phyloP scores from a whole-genome alignment of 2,113 vertebrate genomes.

The Meles meles region DNA sequence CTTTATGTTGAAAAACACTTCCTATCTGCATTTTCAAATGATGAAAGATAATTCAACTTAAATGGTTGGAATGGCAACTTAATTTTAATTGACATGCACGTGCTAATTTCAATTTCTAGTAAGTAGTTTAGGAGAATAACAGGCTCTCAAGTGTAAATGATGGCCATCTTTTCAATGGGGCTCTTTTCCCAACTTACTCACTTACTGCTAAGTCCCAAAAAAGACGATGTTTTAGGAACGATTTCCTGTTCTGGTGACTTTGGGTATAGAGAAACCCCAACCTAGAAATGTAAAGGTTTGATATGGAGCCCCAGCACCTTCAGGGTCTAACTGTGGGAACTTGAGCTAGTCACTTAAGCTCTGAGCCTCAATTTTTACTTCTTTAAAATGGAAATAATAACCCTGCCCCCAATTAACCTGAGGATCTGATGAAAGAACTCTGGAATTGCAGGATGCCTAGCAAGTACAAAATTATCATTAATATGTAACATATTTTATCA shows the following conservation, averaged over 20 bases:
- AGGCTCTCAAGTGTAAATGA: neutral
- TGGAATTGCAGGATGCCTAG: neutral
- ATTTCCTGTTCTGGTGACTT: neutral
- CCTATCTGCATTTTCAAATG: neutral
- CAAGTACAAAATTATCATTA: neutral
- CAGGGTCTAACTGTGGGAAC: neutral
- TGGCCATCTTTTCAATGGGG: neutral
- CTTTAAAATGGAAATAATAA: neutral
- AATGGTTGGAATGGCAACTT: neutral
- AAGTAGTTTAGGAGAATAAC: neutral
- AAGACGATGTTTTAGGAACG: neutral
- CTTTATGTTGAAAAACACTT: neutral
- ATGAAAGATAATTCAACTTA: neutral
- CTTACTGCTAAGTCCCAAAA: neutral
- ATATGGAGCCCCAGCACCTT: rapidly evolving
- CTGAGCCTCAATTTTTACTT: neutral
- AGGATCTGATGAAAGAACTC: neutral
- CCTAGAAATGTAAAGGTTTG: neutral
- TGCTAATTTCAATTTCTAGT: neutral
- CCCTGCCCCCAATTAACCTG: neutral
- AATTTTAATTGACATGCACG: neutral
- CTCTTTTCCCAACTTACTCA: neutral
- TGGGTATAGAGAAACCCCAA: neutral
- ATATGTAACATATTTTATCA: neutral
- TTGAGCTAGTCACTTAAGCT: neutral